phyloP scores from a whole-genome alignment of 2,888 invertebrate genomes.

The Drosophila yooni region DNA sequence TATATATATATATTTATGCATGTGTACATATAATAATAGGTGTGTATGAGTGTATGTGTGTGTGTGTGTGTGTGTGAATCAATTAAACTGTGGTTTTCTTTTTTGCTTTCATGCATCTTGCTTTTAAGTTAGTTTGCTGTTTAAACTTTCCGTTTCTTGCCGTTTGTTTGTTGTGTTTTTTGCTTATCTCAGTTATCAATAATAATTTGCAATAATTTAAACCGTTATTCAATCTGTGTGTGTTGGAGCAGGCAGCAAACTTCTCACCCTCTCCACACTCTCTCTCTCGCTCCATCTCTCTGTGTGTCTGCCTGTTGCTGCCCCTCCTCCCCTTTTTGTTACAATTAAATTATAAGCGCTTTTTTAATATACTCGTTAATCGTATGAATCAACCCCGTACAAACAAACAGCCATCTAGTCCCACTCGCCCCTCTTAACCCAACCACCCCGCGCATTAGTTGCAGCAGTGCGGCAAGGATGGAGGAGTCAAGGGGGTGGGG shows the following conservation, averaged over 20 bases:
- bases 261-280: background rate
- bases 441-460: slow-evolving; percentile 27
- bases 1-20: slow-evolving; percentile 28
- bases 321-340: slow-evolving; percentile 22
- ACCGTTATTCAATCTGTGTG: slow-evolving; percentile 51
- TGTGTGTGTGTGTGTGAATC: slow-evolving; percentile 37
- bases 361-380: slow-evolving; percentile 74
- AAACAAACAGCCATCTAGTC: background rate
- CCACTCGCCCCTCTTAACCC: background rate
- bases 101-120: slow-evolving; percentile 17
- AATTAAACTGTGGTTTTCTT: slow-evolving; percentile 25
- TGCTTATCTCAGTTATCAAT: slow-evolving; percentile 50
- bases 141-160: slow-evolving; percentile 23
- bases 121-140: slow-evolving; percentile 50
- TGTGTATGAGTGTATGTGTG: slow-evolving; percentile 40
- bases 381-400: slow-evolving; percentile 14
- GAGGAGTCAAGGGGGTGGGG: background rate
- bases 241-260: slow-evolving; percentile 33
- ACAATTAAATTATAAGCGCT: slow-evolving; percentile 79
- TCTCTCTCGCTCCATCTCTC: background rate
- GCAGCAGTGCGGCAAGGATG: slow-evolving; percentile 42
- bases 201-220: slow-evolving; percentile 76
- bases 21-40: slow-evolving; percentile 55
- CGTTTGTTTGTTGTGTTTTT: slow-evolving; percentile 23
- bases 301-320: background rate